phyloP scores from a whole-genome alignment of 2,888 invertebrate species.

The Parelbella ahira region DNA sequence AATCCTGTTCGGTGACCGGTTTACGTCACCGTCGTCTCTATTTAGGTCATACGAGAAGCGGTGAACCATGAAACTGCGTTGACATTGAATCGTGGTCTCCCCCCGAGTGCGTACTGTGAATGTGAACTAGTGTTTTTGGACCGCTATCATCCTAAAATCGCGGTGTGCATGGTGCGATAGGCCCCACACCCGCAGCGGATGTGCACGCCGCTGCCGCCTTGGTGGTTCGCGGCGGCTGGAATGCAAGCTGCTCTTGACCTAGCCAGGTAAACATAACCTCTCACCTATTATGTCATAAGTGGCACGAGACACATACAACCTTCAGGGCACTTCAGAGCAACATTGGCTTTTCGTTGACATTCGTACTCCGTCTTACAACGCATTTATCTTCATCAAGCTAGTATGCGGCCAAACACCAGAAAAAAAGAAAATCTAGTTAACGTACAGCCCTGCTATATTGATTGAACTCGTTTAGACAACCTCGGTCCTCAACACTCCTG shows the following conservation, averaged over 20 bases:
- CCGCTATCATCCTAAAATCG: slow-evolving; percentile 32
- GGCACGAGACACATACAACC: no score
- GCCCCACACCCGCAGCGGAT: slow-evolving; percentile 62
- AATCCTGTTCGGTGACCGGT: slow-evolving; percentile 49
- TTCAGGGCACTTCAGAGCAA: neutral
- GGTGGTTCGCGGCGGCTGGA: slow-evolving; percentile 73
- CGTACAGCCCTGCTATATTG: no score
- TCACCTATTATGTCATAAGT: neutral
- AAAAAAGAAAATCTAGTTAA: no score
- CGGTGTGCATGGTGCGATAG: slow-evolving; percentile 40
- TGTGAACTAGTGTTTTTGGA: slow-evolving; percentile 51
- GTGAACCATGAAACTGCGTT: slow-evolving; percentile 69
- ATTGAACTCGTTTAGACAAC: no score
- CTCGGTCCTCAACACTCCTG: no score
- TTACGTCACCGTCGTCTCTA: slow-evolving; percentile 63
- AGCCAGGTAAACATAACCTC: slow-evolving; percentile 56
- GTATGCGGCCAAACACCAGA: no score
- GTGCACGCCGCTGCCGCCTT: slow-evolving; percentile 73
- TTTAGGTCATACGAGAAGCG: slow-evolving; percentile 59
- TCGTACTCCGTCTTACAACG: no score
- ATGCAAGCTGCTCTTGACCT: slow-evolving; percentile 80
- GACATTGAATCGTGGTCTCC: slow-evolving; percentile 54
- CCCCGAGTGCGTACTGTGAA: slow-evolving; percentile 54
- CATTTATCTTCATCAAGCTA: no score
- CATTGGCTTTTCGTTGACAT: no score